Base-by-base conservation (phyloP, 2,797 vertebrate genomes). In the Gambusia yucatana region DNA sequence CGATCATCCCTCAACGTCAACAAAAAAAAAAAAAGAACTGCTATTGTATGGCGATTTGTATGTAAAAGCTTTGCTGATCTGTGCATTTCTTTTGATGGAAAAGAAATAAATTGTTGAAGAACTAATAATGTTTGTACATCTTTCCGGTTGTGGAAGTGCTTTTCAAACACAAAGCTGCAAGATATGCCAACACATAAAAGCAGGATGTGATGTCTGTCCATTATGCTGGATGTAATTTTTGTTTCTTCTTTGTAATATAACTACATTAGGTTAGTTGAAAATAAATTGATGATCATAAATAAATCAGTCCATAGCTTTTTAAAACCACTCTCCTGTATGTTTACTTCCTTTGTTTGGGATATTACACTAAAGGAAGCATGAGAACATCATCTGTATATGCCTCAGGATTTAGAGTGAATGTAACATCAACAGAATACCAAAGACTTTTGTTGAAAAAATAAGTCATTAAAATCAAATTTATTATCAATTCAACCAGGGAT, bases 61-160 rank as follows among this genome's bases (percentile, higher is more conserved):
- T 97, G 96, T 97, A 96, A 96, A 96, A 96, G 97, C 96, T 96
- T 97, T 97, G 96, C 95, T 96, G 94, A 94, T 92, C 96, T 96
- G 97, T 96, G 96, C 95, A 90, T 96, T 96, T 97, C 92, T 95
- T 96, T 97, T 96, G 92, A 95, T 96, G 95, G 95, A 87, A 94
- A 90, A 94, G 88, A 89, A 96, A 97, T 92, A 97, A 94, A 96
- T 95, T 92, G 95, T 91, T 96, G 96, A 97, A 97, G 96, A 97
- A 80, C 77, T 48, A 44, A 65, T 70, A 2, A 16, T 30, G 28
- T n/a, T 67, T 3, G 2, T 39, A 28, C 6, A 36, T 28, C 57
- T 72, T 28, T 59, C n/a, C 11, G 13, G 8, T 59, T 17, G 73
- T 57, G 16, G 14, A 70, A 39, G 8, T 71, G 13, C 95, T 95